Base-by-base conservation (phyloP, 2,797 vertebrate species). In the Sebastiscus tertius region DNA sequence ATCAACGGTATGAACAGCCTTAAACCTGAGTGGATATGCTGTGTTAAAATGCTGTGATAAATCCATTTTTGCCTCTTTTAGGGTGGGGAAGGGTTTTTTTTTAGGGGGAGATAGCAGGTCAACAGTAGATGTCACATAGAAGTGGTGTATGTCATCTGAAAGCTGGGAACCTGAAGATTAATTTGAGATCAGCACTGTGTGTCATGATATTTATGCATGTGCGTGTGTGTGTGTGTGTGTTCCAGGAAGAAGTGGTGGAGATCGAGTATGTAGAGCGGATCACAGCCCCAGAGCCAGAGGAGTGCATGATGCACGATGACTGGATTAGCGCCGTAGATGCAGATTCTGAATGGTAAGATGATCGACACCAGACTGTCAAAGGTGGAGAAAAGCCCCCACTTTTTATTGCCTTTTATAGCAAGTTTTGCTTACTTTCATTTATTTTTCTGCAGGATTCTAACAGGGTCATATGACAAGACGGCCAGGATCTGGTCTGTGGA, bases 241-340 rank as follows among this genome's bases (percentile, higher is more conserved):
- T 88, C 42, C 88, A 99, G 99, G 99, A 99, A 97, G 98, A 99
- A 7, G 99, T 99, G 64, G 97, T 99, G 87, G 98, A 98, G 90
- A 96, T 99, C 0, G 98, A 99, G 72, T 99, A 99, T 5, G 97
- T 99, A 46, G 97, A 99, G 93, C 96, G 96, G 77, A 97, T 98
- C 54, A 97, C 95, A 3, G 98, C 98, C 1, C 99, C 98, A 3
- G 97, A 99, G 87, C 97, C 98, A 0, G 97, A 99, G 90, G 97
- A 99, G 80, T 99, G 98, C 79, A 96, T 99, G 92, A 96, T 99
- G 93, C 98, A 99, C 0, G 98, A 99, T 10, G 99, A 99, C 92
- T 99, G 99, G 99, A 97, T 99, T 86, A 99, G 99, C 90, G 96
- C 97, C 0, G 87, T 99, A 24, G 87, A 96, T 81, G 97, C 96